Conservation (phyloP, 2,113 vertebrate species). For the human (Homo sapiens) region DNA sequence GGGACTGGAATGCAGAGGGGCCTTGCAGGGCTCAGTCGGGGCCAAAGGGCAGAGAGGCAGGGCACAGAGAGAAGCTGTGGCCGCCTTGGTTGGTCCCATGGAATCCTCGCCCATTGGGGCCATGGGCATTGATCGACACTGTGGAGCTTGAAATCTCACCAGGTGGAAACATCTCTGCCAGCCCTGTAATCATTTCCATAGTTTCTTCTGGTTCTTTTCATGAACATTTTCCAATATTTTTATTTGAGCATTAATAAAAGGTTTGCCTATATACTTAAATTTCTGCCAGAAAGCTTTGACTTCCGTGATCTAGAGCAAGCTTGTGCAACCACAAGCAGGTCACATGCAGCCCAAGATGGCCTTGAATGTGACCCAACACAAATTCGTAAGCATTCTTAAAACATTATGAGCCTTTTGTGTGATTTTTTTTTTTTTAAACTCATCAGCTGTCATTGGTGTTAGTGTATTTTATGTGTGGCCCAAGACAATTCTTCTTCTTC, state of each 20-base stretch:
- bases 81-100: too few species aligned
- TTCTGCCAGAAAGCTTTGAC: neutral
- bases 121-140: too few species aligned
- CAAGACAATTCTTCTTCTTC: too few species aligned
- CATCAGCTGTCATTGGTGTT: too few species aligned
- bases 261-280: neutral
- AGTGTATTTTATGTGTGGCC: too few species aligned
- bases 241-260: neutral
- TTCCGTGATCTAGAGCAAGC: neutral
- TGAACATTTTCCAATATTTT: neutral
- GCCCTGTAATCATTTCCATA: neutral
- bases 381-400: too few species aligned
- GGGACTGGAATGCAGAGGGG: neutral
- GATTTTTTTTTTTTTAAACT: too few species aligned
- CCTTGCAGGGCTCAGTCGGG: neutral
- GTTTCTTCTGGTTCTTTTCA: neutral
- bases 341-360: too few species aligned
- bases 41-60: neutral
- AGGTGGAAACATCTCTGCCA: neutral
- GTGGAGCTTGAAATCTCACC: neutral
- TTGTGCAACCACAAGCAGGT: too few species aligned
- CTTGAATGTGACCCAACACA: too few species aligned
- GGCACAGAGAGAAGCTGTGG: neutral
- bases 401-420: too few species aligned
- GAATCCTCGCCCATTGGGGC: neutral